These are phyloP conservation scores for Pollenia labialis DNA, from an alignment of 2,888 invertebrate species.

Conservation along the genomic window DNA sequence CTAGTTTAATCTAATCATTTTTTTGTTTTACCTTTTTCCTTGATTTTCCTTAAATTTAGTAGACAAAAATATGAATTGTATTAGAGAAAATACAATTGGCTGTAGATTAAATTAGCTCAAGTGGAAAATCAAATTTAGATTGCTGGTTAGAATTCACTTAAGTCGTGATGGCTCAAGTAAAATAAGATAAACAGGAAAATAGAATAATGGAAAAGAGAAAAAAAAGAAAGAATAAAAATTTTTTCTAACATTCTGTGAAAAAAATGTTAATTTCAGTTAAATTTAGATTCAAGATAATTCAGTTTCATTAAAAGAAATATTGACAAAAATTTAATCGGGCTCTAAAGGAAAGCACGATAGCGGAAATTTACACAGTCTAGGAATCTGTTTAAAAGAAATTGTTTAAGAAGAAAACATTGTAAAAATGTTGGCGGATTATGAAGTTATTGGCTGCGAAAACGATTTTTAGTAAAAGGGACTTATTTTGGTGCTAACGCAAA, in stretches of 20 bases:
- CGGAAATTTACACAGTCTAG: too few relatives aligned
- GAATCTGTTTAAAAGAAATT: too few relatives aligned
- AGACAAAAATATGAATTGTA: constrained; percentile 4
- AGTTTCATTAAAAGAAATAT: too few relatives aligned
- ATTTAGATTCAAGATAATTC: too few relatives aligned
- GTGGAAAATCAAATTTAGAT: constrained; percentile 63
- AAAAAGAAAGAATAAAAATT: background rate
- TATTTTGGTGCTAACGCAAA: too few relatives aligned
- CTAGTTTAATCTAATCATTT: constrained; percentile 31
- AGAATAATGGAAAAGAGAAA: background rate
- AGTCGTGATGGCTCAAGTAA: constrained; percentile 6
- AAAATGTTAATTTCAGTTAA: too few relatives aligned
- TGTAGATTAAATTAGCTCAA: constrained; percentile 63
- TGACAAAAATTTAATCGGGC: too few relatives aligned
- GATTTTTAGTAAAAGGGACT: too few relatives aligned
- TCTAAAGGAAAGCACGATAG: too few relatives aligned
- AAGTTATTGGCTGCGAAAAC: too few relatives aligned
- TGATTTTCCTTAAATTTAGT: constrained; percentile 12
- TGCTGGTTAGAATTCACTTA: constrained; percentile 32
- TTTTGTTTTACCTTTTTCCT: constrained; percentile 10
- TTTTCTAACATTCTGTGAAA: background rate
- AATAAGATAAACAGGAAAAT: constrained; percentile 42
- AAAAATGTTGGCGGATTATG: too few relatives aligned
- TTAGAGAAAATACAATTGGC: constrained; percentile 63
- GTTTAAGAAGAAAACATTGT: too few relatives aligned